These are phyloP conservation scores for Leucoraja erinaceus DNA, from an alignment of 2,113 vertebrate genomes.

Conservation along the genomic window DNA sequence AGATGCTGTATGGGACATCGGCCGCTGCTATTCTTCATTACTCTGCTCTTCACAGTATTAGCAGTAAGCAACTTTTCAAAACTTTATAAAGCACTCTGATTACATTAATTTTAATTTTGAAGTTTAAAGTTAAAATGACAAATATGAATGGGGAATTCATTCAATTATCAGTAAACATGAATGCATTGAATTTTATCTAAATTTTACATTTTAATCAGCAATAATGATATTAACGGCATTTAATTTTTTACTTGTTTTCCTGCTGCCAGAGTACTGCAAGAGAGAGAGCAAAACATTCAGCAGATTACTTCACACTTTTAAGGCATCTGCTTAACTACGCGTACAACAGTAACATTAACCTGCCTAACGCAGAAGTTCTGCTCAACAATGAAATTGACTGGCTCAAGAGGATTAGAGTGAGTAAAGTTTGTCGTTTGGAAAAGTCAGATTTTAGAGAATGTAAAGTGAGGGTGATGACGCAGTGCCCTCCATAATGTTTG, in stretches of 20 bases:
- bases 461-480: not conserved
- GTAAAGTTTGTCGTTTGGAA: conserved; percentile 40
- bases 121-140: not conserved
- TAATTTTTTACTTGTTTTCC: conserved; percentile 2
- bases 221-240: not conserved
- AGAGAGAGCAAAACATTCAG: conserved; percentile 91
- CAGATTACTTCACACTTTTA: conserved; percentile 92
- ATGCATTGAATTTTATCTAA: not conserved
- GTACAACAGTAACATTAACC: conserved; percentile 96
- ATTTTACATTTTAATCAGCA: not conserved
- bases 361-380: conserved; percentile 97
- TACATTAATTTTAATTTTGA: not conserved
- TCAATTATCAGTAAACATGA: not conserved
- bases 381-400: conserved; percentile 99
- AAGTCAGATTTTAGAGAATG: not conserved
- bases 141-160: not conserved
- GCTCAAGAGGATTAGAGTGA: conserved; percentile 95
- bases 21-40: conserved; percentile 96
- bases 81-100: not conserved
- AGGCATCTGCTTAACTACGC: conserved; percentile 95
- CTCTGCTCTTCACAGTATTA: conserved; percentile 91
- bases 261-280: conserved; percentile 86
- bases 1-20: conserved; percentile 97
- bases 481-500: no score
- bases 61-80: conserved; percentile 65